Evolutionary conservation across 2,113 vertebrate genomes (phyloP), one percentile per base, ranked within the genome.

Genomic region (Engystomops pustulosus): DNA sequence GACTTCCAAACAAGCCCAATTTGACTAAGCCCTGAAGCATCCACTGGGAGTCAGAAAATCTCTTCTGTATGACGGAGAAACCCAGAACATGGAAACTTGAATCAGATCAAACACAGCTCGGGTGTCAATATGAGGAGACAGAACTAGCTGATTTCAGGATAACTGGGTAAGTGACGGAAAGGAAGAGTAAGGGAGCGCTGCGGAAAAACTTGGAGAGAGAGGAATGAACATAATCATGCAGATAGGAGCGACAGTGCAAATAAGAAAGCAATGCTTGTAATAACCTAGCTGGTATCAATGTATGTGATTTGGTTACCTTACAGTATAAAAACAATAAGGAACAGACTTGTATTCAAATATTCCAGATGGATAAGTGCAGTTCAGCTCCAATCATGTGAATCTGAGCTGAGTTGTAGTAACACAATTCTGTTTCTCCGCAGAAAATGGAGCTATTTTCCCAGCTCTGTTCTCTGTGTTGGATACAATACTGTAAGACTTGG

Each of bases 21-120:
- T 84, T 84, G 81, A 84, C 72, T 76, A 15, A 84, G 72, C 81
- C 81, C 72, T 76, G 53, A 65, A 84, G 81, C 81, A 84, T 76
- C 18, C 41, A 67, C 71, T 45, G 58, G 81, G 81, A 84, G 58
- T 76, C 58, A 77, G 71, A 68, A 77, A 49, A 62, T 65, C 81
- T 77, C 44, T 71, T 84, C 27, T 38, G 20, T 68, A 53, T 32
- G 71, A 67, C 30, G 45, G 58, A 84, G 69, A 76, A 83, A 76
- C 67, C 67, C 47, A 81, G 65, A 53, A 81, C 67, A 58, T 3
- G 30, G 49, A 36, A 67, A 67, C 60, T 77, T 55, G 27, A 47
- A 65, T 83, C 45, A 84, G 71, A 84, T 68, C 71, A 84, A 69
- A 76, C 58, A 53, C 72, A 84, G 74, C 38, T 83, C 27, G 20